Evolutionary conservation across 2,888 invertebrate species (phyloP).

Genomic region (Aphelenchoides bicaudatus): DNA sequence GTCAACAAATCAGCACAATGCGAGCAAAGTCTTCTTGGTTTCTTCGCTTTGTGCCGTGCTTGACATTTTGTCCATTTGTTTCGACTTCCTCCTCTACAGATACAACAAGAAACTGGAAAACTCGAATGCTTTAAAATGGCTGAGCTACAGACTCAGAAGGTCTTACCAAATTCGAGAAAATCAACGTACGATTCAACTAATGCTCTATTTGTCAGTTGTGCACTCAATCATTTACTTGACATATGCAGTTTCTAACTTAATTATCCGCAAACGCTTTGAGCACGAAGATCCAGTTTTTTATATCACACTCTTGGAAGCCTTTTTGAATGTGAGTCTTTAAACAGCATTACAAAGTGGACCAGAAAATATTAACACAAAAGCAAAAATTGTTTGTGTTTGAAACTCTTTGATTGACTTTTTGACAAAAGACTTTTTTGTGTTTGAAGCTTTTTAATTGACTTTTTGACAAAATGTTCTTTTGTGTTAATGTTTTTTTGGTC

Average conservation of each 20-base stretch:
- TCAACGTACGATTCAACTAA: not conserved
- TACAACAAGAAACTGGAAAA: not conserved
- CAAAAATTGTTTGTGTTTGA: no score
- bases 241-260: not conserved
- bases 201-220: not conserved
- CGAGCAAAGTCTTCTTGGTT: not conserved
- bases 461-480: no score
- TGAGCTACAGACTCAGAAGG: not conserved
- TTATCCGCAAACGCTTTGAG: not conserved
- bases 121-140: not conserved
- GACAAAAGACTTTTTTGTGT: no score
- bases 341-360: no score
- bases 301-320: slow-evolving; percentile 1
- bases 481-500: no score
- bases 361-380: no score
- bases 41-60: not conserved
- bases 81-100: not conserved
- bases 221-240: not conserved
- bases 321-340: not conserved
- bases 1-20: not conserved
- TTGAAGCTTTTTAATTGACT: no score
- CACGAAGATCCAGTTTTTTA: not conserved
- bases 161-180: not conserved
- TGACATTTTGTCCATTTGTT: not conserved
- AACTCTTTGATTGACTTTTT: no score